Evolutionary conservation across 2,888 invertebrate species (phyloP), one percentile per base, ranked within the genome.

Genomic region (Conops quadrifasciatus): DNA sequence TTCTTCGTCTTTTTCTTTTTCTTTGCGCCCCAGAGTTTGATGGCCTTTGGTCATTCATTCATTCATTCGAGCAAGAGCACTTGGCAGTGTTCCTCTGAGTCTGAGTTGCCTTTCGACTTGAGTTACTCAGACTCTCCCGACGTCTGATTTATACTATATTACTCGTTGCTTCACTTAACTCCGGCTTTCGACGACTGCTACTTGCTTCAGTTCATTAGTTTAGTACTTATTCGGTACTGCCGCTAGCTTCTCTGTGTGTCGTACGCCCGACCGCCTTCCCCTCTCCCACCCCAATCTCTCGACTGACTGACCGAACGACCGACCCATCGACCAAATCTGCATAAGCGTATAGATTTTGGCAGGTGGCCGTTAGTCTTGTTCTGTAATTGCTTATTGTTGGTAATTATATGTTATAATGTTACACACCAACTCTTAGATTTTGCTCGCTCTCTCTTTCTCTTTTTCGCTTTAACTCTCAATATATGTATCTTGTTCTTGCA

Each of bases 371-470:
- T n/a, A n/a, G n/a, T n/a, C 53, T 26, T 28, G n/a, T 13, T 19
- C 60, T 68, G 51, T 68, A 68, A 68, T 68, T 68, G 51, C 60
- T 60, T 28, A 62, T 68, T 62, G 62, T 62, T 51, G 68, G 68
- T 68, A 68, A 68, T 68, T 68, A 68, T 62, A 68, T 62, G 68
- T 36, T 68, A 68, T 60, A 68, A 62, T 51, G 68, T 36, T 70
- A 43, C 64, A 51, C 45, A 28, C 59, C 56, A 63, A 49, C 36
- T 56, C 65, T 60, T n/a, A n/a, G n/a, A n/a, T 47, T 51, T 21
- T 45, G 60, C 30, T 65, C 30, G 36, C 60, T 13, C 45, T 28
- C 70, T 21, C 53, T 28, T 15, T 19, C 21, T 19, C 30, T n/a
- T 36, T 30, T 49, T 69, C 21, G 11, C 28, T 69, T 47, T 19